Evolutionary conservation across 1,140 invertebrate genomes (phyloP).

Genomic region (Campoletis sonorensis): DNA sequence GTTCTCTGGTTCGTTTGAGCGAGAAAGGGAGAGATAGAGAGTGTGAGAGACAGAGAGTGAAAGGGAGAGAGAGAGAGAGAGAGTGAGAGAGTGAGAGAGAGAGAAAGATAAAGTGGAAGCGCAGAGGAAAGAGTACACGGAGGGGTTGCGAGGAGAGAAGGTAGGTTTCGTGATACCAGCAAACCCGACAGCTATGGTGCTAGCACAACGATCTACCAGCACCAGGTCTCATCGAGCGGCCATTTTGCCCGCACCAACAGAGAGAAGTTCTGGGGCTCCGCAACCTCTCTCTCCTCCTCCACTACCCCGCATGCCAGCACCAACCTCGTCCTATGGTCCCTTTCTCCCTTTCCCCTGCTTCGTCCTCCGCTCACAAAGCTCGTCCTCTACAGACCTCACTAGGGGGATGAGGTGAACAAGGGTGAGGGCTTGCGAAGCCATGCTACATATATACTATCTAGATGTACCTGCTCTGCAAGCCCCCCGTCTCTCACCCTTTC

Average conservation of each 20-base stretch:
- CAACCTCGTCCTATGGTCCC: conserved; percentile 34
- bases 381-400: conserved; percentile 54
- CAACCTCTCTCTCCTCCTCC: conserved; percentile 39
- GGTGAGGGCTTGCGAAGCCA: conserved; percentile 67
- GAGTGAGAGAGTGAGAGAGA: not conserved
- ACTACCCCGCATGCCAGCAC: not conserved
- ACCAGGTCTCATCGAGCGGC: conserved; percentile 66
- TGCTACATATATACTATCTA: conserved; percentile 66
- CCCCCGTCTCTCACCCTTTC: conserved; percentile 49
- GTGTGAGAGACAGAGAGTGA: not conserved
- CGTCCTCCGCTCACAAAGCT: conserved; percentile 53
- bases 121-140: conserved; percentile 25
- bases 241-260: conserved; percentile 66
- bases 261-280: conserved; percentile 48
- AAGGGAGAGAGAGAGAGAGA: conserved; percentile 6
- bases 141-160: conserved; percentile 6
- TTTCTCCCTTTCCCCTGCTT: conserved; percentile 42
- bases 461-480: conserved; percentile 67
- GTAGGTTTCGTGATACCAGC: conserved; percentile 65
- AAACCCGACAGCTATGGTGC: conserved; percentile 56
- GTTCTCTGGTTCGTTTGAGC: conserved; percentile 13
- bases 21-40: conserved; percentile 6
- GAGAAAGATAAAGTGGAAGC: not conserved
- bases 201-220: conserved; percentile 47
- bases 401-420: conserved; percentile 63